Evolutionary conservation across 2,113 vertebrate species (phyloP).

Genomic region (Clupea harengus): DNA sequence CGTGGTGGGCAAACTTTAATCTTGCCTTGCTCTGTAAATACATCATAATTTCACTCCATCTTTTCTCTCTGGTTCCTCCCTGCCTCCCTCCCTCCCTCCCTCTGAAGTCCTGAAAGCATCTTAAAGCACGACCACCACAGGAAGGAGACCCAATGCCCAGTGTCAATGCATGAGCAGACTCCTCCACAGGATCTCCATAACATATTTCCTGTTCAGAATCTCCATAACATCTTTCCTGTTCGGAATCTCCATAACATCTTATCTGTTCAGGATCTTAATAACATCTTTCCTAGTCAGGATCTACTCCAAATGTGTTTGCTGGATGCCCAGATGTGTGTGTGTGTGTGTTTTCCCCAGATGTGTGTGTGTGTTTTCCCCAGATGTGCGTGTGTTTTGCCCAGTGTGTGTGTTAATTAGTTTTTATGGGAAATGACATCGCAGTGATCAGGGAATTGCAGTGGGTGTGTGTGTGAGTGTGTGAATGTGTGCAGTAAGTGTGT

Average conservation of each 20-base stretch:
- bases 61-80: not conserved
- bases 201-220: not conserved
- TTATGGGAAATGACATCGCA: too few species aligned
- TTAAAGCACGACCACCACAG: not conserved
- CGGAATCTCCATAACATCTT: not conserved
- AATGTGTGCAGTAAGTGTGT: too few species aligned
- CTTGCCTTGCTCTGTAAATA: not conserved
- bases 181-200: not conserved
- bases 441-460: too few species aligned
- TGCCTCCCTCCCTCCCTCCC: not conserved
- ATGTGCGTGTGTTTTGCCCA: too few species aligned
- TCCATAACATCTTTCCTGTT: not conserved
- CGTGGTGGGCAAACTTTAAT: conserved; percentile 18
- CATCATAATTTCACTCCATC: not conserved
- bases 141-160: too few species aligned
- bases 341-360: too few species aligned
- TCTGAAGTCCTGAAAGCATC: not conserved
- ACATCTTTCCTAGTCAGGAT: not conserved
- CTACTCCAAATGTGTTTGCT: too few species aligned
- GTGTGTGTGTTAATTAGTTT: too few species aligned
- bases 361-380: too few species aligned
- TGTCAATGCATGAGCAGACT: not conserved
- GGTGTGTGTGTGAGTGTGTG: too few species aligned
- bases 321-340: too few species aligned
- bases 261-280: not conserved